Evolutionary conservation across 2,113 vertebrate genomes (phyloP).

Genomic region (Lampris incognitus): DNA sequence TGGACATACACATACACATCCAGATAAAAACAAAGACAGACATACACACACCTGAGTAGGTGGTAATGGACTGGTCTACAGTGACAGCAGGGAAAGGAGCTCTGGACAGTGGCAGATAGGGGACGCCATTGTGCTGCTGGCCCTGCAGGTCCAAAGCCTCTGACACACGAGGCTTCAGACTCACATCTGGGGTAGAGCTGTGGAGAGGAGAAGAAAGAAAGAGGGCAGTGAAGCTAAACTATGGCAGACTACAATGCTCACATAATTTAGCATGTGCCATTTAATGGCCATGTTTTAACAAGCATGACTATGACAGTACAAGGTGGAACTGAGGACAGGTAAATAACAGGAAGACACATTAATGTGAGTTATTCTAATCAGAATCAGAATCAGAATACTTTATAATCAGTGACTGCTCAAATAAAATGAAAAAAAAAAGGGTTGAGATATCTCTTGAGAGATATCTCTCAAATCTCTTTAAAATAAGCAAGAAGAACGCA

Average conservation of each 20-base stretch:
- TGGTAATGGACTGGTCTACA: conserved; percentile 90
- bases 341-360: too few relatives aligned
- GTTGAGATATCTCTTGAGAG: too few relatives aligned
- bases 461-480: too few relatives aligned
- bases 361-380: too few relatives aligned
- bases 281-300: neutral
- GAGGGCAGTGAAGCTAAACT: neutral
- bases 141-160: conserved; percentile 91
- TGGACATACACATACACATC: too few relatives aligned
- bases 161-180: conserved; percentile 89
- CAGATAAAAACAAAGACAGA: conserved; percentile 30
- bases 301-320: too few relatives aligned
- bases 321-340: neutral
- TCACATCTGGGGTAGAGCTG: conserved; percentile 96
- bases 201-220: neutral
- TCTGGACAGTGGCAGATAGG: conserved; percentile 87
- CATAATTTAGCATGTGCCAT: neutral
- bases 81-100: conserved; percentile 90
- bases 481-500: too few relatives aligned
- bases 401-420: too few relatives aligned
- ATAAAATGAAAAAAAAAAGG: too few relatives aligned
- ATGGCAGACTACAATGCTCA: neutral
- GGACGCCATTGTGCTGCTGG: conserved; percentile 86
- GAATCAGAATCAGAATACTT: too few relatives aligned
- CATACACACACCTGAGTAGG: conserved; percentile 89